A percentile compares a stretch with the other conserved stretches of the same genome.
phyloP scores from a whole-genome alignment of 2,113 vertebrate genomes.

The Hirundichthys speculiger region DNA sequence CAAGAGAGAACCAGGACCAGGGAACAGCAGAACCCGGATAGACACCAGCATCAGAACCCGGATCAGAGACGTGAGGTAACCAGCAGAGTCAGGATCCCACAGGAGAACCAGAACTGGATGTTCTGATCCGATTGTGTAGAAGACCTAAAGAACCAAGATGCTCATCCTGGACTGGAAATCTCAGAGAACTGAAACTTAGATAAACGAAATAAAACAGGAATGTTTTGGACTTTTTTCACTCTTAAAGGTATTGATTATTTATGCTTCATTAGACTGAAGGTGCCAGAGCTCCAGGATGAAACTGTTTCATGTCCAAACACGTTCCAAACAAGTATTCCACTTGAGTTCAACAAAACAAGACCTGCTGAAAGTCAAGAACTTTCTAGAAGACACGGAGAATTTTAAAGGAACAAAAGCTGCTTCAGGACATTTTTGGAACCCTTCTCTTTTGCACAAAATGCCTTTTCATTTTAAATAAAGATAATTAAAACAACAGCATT shows the following conservation, averaged over 20 bases:
- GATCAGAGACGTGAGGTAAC: no score
- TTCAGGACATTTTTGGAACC: background rate
- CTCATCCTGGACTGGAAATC: constrained; percentile 7
- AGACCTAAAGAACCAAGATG: background rate
- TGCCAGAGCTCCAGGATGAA: no score
- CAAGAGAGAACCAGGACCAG: background rate
- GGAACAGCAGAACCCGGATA: background rate
- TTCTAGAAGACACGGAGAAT: no score
- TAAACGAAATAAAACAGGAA: background rate
- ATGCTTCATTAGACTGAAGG: no score
- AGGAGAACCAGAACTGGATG: background rate
- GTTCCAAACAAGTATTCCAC: no score
- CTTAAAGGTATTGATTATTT: no score
- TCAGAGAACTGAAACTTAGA: constrained; percentile 1
- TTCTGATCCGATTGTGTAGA: background rate
- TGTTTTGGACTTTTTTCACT: no score
- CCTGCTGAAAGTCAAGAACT: no score
- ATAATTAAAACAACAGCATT: background rate
- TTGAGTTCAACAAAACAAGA: no score
- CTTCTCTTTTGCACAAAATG: background rate
- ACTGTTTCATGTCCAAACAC: no score
- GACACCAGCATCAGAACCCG: constrained; percentile 6
- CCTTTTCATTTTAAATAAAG: background rate
- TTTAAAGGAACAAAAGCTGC: background rate
- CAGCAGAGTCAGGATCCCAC: background rate